Base-by-base conservation (phyloP, 2,113 vertebrate species). In the Lampris incognitus region DNA sequence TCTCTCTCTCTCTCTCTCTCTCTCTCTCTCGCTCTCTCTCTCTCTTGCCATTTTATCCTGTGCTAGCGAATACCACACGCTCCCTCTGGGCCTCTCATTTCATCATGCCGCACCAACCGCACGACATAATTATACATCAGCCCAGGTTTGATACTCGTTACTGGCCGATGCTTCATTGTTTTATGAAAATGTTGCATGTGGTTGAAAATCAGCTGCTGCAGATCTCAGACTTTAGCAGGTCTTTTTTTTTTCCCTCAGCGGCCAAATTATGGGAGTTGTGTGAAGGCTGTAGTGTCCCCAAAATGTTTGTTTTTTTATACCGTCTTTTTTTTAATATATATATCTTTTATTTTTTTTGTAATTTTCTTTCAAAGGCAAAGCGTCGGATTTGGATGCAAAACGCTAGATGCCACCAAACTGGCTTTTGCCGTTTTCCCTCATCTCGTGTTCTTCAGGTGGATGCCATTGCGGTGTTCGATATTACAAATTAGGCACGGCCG, bases 141-240 rank as follows among this genome's bases (percentile, higher is more conserved):
- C 89, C 55, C 79, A n/a, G 82, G 89, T 84, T 92, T 91, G 90
- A 92, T 92, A 92, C 88, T 91, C 88, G 86, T 24, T 82, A 91
- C 88, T 92, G 88, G 89, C 86, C 88, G 66, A 60, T 91, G 83
- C 89, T 91, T 90, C 87, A 89, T 87, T 81, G 79, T 79, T 87
- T 85, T 71, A 87, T 89, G 83, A 79, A 81, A 73, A 86, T 78
- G 79, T 81, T 79, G 71, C 69, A 71, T 54, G 81, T 61, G 78
- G 77, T 86, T 86, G 89, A 90, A 90, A 90, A 49, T 49, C 2
- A 10, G 49, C 49, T 51, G 11, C 49, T 51, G 49, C 11, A 50
- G 49, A 10, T 1, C 11, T 51, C 49, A 10, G 3, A 9, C 49
- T 51, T 9, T 9, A 51, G 11, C 8, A 9, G 6, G 49, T 10